Evolutionary conservation across 2,888 invertebrate species (phyloP), one percentile per base, ranked within the genome.

Genomic region (Plemyria rubiginata): DNA sequence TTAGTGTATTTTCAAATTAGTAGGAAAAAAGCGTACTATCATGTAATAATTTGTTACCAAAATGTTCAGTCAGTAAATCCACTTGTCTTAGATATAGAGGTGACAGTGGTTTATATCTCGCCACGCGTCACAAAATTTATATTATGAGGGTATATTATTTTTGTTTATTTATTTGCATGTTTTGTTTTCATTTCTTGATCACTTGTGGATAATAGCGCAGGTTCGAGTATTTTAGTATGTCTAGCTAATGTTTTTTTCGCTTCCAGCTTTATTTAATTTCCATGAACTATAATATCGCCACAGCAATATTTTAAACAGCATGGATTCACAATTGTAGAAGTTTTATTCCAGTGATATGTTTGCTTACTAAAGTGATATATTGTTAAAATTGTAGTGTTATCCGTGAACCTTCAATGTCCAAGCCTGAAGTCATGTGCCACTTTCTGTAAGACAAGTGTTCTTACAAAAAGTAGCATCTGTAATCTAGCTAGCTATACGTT

Each of bases 301-400:
- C 2, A 45, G 32, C 15, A 29, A 50, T 54, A 41, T 45, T 29
- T 43, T 46, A 40, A 38, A 38, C 16, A 28, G 58, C 28, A n/a
- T 45, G n/a, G 6, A 49, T 59, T 65, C 61, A 61, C 65, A 54
- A 57, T 54, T 51, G 48, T 28, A 22, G n/a, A 49, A 51, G 50
- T 49, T 56, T 55, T 53, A 62, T 55, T 60, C 66, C 67, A 67
- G 68, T 63, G 65, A 68, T 59, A 62, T 57, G 48, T 64, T n/a
- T 60, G 51, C 57, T 55, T 51, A 55, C 56, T 49, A 67, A 64
- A 48, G 66, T 61, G 57, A 54, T 57, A 57, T 54, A 54, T 54
- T 54, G 62, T 66, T 65, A 28, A 64, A 69, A 67, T 71, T 66
- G 56, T 68, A 54, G 67, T 69, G 65, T 55, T 68, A 48, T 60